These are phyloP conservation scores for Lindbergichthys nudifrons DNA, from an alignment of 2,797 vertebrate genomes.

Conservation along the genomic window DNA sequence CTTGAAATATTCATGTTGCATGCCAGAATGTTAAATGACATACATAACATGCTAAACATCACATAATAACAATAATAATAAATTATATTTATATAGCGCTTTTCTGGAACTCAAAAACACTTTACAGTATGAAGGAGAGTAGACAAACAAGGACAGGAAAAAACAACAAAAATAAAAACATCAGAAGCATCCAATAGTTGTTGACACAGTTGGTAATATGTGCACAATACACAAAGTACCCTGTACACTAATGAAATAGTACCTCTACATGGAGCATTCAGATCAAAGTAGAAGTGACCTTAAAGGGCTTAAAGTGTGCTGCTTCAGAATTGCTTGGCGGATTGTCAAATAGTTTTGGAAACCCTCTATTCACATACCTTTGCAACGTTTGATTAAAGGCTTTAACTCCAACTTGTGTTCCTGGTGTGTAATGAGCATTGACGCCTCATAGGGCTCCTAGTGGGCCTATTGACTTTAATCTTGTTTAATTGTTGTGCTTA, in stretches of 20 bases:
- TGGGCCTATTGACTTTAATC: not conserved
- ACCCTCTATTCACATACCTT: not conserved
- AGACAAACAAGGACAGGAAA: too few relatives aligned
- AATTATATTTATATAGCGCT: too few relatives aligned
- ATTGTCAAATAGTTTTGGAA: not conserved
- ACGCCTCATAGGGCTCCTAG: not conserved
- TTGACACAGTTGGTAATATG: not conserved
- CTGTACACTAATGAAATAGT: not conserved
- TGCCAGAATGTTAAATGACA: not conserved
- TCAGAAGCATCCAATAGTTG: not conserved
- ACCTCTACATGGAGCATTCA: not conserved
- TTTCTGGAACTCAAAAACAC: too few relatives aligned
- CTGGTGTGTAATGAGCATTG: not conserved
- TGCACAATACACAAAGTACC: not conserved
- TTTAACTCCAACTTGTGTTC: conserved; percentile 3
- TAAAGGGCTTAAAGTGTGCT: not conserved
- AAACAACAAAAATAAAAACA: not conserved
- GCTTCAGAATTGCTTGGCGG: not conserved
- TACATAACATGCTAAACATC: not conserved
- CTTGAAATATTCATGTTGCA: not conserved
- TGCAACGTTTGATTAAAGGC: too few relatives aligned
- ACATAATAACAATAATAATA: too few relatives aligned
- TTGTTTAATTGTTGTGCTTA: conserved; percentile 19
- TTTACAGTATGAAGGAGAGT: too few relatives aligned
- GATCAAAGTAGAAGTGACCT: not conserved